phyloP scores from a whole-genome alignment of 1,140 invertebrate genomes.

The Bemisia tabaci region DNA sequence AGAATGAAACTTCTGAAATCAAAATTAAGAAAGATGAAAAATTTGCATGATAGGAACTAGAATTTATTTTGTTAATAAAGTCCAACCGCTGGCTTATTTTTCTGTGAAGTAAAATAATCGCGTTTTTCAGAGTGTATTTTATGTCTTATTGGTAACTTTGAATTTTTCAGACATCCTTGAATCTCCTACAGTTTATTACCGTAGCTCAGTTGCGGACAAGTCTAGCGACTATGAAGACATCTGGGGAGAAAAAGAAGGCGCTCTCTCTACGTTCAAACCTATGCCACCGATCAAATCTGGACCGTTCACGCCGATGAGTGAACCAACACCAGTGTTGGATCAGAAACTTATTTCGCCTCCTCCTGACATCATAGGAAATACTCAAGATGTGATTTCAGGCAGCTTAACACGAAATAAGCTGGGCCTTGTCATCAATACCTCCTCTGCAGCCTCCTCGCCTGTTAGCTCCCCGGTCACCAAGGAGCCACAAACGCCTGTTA shows the following conservation, averaged over 20 bases:
- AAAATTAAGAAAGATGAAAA: no score
- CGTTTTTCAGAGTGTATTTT: no score
- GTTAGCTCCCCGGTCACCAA: background rate
- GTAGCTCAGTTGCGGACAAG: conserved; percentile 76
- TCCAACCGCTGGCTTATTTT: no score
- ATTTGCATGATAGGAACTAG: no score
- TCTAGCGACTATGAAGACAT: conserved; percentile 91
- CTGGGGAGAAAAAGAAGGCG: conserved; percentile 58
- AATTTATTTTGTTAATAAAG: no score
- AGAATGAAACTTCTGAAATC: no score
- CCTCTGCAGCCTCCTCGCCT: background rate
- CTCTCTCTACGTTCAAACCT: conserved; percentile 25
- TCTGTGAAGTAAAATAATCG: no score
- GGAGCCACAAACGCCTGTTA: background rate
- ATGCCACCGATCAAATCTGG: conserved; percentile 31
- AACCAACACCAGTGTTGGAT: conserved; percentile 2
- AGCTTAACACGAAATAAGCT: background rate
- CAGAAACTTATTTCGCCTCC: background rate
- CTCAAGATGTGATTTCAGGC: background rate
- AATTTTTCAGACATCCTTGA: conserved; percentile 51
- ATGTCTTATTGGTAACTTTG: no score
- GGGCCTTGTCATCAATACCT: background rate
- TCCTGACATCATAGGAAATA: background rate
- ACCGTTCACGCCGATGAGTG: conserved; percentile 20
- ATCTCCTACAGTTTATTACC: conserved; percentile 64